Percentiles rank a stretch among this genome's conserved stretches.
Conservation (phyloP, 2,888 invertebrate genomes). For the Thysanoteuthis rhombus region DNA sequence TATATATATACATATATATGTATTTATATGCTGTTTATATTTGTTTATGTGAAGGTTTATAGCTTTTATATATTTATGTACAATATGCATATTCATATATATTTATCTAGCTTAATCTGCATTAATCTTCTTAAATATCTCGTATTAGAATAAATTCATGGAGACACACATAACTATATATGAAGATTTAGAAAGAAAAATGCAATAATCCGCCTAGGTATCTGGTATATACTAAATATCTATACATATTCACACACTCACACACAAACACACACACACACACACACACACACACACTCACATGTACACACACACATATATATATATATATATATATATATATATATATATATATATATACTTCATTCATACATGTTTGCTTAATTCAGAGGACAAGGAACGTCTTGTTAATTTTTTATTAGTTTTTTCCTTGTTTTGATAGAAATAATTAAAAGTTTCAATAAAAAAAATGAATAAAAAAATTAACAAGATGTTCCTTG, state of each 20-base stretch:
- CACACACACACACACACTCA: too few relatives aligned
- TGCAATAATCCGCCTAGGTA: not conserved
- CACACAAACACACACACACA: not conserved
- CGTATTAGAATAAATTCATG: not conserved
- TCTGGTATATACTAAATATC: not conserved
- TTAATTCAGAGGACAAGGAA: too few relatives aligned
- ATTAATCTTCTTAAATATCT: slow-evolving; percentile 12
- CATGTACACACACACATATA: not conserved
- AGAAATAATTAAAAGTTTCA: too few relatives aligned
- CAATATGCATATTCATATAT: too few relatives aligned
- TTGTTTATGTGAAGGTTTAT: too few relatives aligned
- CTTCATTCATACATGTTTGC: too few relatives aligned
- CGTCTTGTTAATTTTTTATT: too few relatives aligned
- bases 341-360: too few relatives aligned
- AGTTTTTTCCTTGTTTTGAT: too few relatives aligned
- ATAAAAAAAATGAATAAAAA: too few relatives aligned
- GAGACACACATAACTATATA: not conserved
- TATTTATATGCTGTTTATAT: not conserved
- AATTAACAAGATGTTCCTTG: too few relatives aligned
- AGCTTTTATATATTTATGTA: not conserved
- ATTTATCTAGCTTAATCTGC: not conserved
- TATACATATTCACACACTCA: not conserved
- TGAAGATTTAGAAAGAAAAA: not conserved
- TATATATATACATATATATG: not conserved
- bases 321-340: not conserved